Evolutionary conservation across 2,888 invertebrate species (phyloP).

Genomic region (Napeogenes inachia): DNA sequence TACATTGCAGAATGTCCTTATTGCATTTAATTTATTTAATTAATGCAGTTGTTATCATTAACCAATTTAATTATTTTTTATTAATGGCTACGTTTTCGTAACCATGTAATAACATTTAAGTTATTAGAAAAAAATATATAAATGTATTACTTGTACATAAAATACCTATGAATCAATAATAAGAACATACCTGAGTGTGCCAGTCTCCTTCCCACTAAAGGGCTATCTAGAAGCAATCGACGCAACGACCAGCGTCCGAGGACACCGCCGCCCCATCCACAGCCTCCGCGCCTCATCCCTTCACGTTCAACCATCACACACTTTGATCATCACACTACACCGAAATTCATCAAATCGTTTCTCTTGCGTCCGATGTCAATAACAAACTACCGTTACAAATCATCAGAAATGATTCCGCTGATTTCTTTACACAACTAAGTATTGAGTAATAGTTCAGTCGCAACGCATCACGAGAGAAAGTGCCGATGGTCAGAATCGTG

Average conservation of each 20-base stretch:
- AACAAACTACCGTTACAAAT: slow-evolving; percentile 55
- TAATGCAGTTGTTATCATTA: not conserved
- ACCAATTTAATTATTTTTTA: not conserved
- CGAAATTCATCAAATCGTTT: slow-evolving; percentile 34
- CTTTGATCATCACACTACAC: slow-evolving; percentile 53
- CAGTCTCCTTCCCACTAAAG: slow-evolving; percentile 81
- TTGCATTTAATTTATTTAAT: not conserved
- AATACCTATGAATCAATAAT: slow-evolving; percentile 26
- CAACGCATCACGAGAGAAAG: slow-evolving; percentile 71
- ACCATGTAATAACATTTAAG: too few species aligned
- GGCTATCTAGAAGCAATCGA: slow-evolving; percentile 83
- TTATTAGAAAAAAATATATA: too few species aligned
- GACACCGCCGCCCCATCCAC: slow-evolving; percentile 69
- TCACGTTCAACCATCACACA: slow-evolving; percentile 68
- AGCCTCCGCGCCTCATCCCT: slow-evolving; percentile 64
- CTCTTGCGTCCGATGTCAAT: slow-evolving; percentile 46
- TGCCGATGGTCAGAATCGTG: slow-evolving; percentile 52
- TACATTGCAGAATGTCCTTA: too few species aligned
- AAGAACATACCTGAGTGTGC: slow-evolving; percentile 64
- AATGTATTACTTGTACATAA: too few species aligned
- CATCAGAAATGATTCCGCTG: slow-evolving; percentile 40
- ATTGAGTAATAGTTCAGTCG: slow-evolving; percentile 60
- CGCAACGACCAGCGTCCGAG: slow-evolving; percentile 81
- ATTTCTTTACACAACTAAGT: slow-evolving; percentile 56
- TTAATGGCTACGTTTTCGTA: too few species aligned